Evolutionary conservation across 2,113 vertebrate species (phyloP).

Genomic region (Falco punctatus): DNA sequence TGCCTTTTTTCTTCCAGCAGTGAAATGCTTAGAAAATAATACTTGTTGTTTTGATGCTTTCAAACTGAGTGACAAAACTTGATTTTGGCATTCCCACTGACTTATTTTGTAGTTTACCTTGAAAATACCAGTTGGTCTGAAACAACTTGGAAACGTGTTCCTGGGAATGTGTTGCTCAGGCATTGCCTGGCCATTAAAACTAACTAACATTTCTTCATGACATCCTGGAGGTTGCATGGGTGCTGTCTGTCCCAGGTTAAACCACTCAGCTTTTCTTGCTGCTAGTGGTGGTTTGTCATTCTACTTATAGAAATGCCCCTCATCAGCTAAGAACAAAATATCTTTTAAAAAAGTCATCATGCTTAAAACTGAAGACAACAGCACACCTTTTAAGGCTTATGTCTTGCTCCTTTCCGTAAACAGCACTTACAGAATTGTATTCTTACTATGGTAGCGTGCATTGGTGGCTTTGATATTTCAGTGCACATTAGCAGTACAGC

Average conservation of each 20-base stretch:
- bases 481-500: neutral
- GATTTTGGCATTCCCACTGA: neutral
- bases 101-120: neutral
- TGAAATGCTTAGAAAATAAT: neutral
- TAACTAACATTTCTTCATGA: neutral
- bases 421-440: neutral
- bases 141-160: fast-evolving
- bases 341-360: neutral
- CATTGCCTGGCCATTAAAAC: neutral
- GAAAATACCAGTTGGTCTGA: neutral
- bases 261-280: neutral
- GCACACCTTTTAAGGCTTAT: neutral
- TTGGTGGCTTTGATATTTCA: neutral
- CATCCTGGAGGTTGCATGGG: neutral
- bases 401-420: neutral
- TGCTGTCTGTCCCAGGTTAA: neutral
- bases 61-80: neutral
- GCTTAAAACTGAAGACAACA: neutral
- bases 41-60: neutral
- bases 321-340: neutral
- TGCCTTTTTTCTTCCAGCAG: neutral
- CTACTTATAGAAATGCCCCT: neutral
- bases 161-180: neutral
- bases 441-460: neutral
- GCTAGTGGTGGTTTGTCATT: neutral